Evolutionary conservation across 2,888 invertebrate species (phyloP), one percentile per base, ranked within the genome.

Genomic region (Acrobasis suavella): DNA sequence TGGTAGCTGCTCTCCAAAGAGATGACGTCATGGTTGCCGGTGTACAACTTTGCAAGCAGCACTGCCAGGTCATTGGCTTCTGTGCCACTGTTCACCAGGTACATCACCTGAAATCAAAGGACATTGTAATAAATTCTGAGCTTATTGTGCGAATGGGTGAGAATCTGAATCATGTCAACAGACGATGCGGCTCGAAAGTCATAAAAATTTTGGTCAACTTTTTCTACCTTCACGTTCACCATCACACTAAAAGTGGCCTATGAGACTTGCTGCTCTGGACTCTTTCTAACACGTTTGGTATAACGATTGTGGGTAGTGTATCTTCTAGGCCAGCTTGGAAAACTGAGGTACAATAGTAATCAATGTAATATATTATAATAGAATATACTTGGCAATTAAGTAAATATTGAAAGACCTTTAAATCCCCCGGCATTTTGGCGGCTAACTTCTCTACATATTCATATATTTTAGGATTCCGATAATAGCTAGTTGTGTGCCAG

Each of bases 41-140:
- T 98, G 81, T 98, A 95, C 0, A 97, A 86, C 73, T 98, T 94
- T 0, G 98, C 96, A 86, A 99, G 93, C 39, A 98, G 82, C 70
- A 97, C 93, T 0, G 99, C 99, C 64, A 99, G 90, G 82, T 99
- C 99, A 79, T 99, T 99, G 0, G 99, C 99, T 88, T 99, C 99
- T 7, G 98, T 97, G 0, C 99, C 99, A 76, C 98, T 99, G 87
- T 99, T 99, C 1, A 98, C 97, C 74, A 99, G 95, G 81, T 98
- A 98, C 2, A 97, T 96, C 37, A 97, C 96, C 97, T 97, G 80
- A 38, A 66, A 76, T 64, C 2, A 12, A 46, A 46, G 7, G 2
- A 8, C 5, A 7, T 32, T 32, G n/a, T n/a, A n/a, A 32, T 7
- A 32, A 2, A 32, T 32, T 32, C 9, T 42, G 42, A 42, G 42